Conservation (phyloP, 2,888 invertebrate species). For the Epinotia brunnichana region DNA sequence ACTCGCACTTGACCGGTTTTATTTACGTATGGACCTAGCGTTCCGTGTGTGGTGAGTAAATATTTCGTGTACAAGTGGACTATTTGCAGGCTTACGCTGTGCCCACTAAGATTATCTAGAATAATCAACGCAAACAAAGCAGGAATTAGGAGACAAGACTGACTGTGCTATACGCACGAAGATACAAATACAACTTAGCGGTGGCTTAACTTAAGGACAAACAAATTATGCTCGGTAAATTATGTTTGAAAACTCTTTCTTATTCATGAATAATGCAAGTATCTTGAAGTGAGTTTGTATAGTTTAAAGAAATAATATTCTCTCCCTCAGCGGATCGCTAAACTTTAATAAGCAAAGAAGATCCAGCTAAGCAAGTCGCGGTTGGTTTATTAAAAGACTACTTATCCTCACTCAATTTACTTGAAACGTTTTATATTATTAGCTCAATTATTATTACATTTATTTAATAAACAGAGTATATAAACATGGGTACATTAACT, state of each 20-base stretch:
- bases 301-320: conserved; percentile 14
- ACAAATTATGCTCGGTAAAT: conserved; percentile 8
- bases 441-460: too few species aligned
- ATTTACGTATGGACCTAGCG: too few species aligned
- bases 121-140: conserved; percentile 30
- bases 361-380: conserved; percentile 18
- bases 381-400: conserved; percentile 33
- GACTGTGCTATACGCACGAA: conserved; percentile 3
- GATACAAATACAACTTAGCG: neutral
- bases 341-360: conserved; percentile 33
- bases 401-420: conserved; percentile 25
- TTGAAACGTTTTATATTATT: conserved; percentile 22
- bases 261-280: conserved; percentile 7
- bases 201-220: conserved; percentile 18
- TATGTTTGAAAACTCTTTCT: conserved; percentile 6
- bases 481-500: too few species aligned
- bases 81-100: conserved; percentile 11
- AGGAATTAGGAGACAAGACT: conserved; percentile 18
- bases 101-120: conserved; percentile 13
- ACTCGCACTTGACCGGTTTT: too few species aligned
- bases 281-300: neutral
- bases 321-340: conserved; percentile 4
- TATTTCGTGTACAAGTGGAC: neutral
- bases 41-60: too few species aligned
- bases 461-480: too few species aligned